phyloP scores from a whole-genome alignment of 2,797 vertebrate species.

The Rousettus madagascariensis region DNA sequence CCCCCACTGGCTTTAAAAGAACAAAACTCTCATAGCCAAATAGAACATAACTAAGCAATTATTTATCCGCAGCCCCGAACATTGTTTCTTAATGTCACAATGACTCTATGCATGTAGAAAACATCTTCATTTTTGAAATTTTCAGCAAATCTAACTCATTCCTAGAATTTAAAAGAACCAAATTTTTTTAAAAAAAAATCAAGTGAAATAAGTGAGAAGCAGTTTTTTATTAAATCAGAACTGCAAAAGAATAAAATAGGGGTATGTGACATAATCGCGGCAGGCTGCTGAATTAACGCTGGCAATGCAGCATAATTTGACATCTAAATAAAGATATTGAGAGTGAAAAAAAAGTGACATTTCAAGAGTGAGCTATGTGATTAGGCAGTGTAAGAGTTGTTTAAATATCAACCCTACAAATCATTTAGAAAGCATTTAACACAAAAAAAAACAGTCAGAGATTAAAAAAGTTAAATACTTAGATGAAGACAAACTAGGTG shows the following conservation, averaged over 20 bases:
- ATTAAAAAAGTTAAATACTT: conserved; percentile 22
- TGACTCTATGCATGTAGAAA: background rate
- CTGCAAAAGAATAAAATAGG: conserved; percentile 27
- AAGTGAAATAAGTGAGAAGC: background rate
- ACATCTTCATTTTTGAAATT: conserved; percentile 35
- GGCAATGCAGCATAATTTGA: conserved; percentile 42
- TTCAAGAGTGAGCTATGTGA: conserved; percentile 45
- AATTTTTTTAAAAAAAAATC: too few species aligned
- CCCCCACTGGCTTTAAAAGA: background rate
- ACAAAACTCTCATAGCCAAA: background rate
- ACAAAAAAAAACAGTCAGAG: background rate
- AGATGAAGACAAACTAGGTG: conserved; percentile 5
- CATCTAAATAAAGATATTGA: conserved; percentile 63
- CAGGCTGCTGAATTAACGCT: conserved; percentile 20
- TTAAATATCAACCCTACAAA: conserved; percentile 66
- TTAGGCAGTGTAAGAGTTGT: conserved; percentile 53
- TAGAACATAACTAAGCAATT: background rate
- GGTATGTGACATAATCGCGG: background rate
- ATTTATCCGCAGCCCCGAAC: background rate
- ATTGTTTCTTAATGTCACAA: background rate
- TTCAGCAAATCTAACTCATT: background rate
- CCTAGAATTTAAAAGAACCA: background rate
- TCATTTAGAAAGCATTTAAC: conserved; percentile 63
- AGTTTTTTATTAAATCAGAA: conserved; percentile 37
- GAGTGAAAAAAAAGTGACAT: background rate